Conservation (phyloP, 2,113 vertebrate species). For the Vireo altiloquus region DNA sequence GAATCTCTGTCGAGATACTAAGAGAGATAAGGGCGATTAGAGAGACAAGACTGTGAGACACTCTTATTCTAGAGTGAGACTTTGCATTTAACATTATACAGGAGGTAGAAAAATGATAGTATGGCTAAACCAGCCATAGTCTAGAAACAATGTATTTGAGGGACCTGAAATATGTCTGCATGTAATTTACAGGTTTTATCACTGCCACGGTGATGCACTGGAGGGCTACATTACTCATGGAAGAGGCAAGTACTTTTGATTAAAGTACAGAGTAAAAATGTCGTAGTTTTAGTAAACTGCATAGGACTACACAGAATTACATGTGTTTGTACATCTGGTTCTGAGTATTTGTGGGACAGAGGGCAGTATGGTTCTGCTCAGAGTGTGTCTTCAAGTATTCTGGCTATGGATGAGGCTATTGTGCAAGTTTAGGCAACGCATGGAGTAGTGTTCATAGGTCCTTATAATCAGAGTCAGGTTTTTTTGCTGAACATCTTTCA, state of each 20-base stretch:
- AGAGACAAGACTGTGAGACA: not conserved
- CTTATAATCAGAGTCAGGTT: not conserved
- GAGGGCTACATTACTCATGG: accelerated
- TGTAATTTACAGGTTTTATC: not conserved
- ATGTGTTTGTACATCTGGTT: not conserved
- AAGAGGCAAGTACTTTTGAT: not conserved
- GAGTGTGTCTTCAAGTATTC: not conserved
- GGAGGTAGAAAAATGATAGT: not conserved
- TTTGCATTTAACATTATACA: not conserved
- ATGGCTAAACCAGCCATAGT: not conserved
- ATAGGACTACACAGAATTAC: not conserved
- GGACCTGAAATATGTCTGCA: not conserved
- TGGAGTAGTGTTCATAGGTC: not conserved
- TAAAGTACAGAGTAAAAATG: not conserved
- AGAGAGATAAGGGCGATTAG: not conserved
- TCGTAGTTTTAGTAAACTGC: not conserved
- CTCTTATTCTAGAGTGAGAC: not conserved
- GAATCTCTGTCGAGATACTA: not conserved
- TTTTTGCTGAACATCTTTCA: not conserved
- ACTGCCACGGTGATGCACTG: not conserved
- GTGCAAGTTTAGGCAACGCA: not conserved
- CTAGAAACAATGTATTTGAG: not conserved
- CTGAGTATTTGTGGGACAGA: not conserved
- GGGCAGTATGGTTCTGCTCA: conserved; percentile 1
- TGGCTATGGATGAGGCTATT: not conserved